Percentiles rank a stretch among this genome's conserved stretches.
Evolutionary conservation across 2,797 vertebrate species (phyloP).

Genomic region (Sarcophilus harrisii): DNA sequence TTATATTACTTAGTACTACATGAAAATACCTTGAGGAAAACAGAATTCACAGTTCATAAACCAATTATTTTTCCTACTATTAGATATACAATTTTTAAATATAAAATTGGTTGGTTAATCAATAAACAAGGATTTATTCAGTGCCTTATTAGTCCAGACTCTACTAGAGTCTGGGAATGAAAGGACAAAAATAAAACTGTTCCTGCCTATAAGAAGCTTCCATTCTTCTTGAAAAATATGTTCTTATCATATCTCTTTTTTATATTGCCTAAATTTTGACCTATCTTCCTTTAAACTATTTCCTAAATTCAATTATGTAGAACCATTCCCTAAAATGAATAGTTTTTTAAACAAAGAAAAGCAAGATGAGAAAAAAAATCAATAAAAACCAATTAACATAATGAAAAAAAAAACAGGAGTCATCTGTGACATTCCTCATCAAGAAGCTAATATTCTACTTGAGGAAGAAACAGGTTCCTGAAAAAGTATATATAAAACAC

Average conservation of each 20-base stretch:
- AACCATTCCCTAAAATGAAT: background rate
- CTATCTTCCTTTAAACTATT: background rate
- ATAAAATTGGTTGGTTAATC: too few species aligned
- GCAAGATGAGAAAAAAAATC: background rate
- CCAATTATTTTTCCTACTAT: background rate
- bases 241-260: background rate
- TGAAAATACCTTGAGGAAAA: conserved; percentile 20
- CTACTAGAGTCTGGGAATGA: too few species aligned
- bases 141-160: too few species aligned
- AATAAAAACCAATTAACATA: background rate
- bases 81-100: background rate
- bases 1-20: conserved; percentile 1
- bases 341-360: background rate
- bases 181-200: too few species aligned
- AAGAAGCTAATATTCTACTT: background rate
- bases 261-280: background rate
- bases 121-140: too few species aligned
- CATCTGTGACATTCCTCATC: background rate
- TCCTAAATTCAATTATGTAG: background rate
- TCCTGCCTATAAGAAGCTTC: too few species aligned
- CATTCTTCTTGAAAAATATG: too few species aligned
- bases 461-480: too few species aligned
- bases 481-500: background rate
- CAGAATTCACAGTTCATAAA: conserved; percentile 1
- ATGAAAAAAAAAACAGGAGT: background rate